Evolutionary conservation across 2,797 vertebrate genomes (phyloP).

Genomic region (Chiroxiphia lanceolata): DNA sequence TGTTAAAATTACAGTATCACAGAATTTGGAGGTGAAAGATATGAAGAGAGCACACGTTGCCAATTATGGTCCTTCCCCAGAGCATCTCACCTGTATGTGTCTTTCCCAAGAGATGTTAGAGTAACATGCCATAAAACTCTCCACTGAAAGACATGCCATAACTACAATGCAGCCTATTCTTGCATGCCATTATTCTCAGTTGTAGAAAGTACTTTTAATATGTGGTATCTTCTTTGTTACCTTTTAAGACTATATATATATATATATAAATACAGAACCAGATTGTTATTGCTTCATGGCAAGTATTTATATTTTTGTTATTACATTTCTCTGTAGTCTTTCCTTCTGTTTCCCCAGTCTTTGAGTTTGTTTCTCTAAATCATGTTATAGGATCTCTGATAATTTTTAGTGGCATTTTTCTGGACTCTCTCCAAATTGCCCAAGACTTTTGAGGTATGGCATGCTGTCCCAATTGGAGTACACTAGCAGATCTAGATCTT

Average conservation of each 20-base stretch:
- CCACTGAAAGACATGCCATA: background rate
- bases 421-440: background rate
- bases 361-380: background rate
- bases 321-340: background rate
- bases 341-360: background rate
- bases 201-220: background rate
- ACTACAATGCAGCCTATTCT: background rate
- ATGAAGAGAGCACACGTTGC: background rate
- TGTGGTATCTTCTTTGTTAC: background rate
- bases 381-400: background rate
- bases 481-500: background rate
- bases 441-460: background rate
- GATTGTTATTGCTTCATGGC: background rate
- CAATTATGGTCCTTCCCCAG: background rate
- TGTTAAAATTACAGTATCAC: background rate
- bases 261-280: background rate
- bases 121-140: background rate
- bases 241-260: background rate
- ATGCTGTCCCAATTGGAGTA: background rate
- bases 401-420: background rate
- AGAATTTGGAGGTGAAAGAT: background rate
- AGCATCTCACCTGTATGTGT: background rate
- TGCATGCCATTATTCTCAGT: background rate
- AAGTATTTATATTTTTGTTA: background rate
- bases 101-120: background rate